phyloP scores from a whole-genome alignment of 2,797 vertebrate species.

The Amblyraja radiata region DNA sequence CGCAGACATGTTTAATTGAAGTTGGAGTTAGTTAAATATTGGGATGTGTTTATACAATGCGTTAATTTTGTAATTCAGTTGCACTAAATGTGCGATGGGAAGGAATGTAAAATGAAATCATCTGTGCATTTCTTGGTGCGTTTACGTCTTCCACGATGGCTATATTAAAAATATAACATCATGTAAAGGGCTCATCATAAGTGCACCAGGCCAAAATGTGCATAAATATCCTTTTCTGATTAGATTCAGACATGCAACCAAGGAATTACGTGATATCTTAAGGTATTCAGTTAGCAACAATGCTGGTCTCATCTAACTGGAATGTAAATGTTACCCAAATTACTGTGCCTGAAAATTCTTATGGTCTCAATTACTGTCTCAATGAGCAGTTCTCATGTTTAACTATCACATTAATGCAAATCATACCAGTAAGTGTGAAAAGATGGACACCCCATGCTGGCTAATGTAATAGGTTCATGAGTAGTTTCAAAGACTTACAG shows the following conservation, averaged over 20 bases:
- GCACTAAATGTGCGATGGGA: neutral
- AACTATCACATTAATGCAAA: conserved; percentile 20
- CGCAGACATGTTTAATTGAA: neutral
- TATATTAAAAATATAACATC: neutral
- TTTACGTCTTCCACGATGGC: neutral
- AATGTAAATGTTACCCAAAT: conserved; percentile 32
- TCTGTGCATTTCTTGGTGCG: neutral
- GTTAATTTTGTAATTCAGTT: neutral
- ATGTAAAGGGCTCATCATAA: neutral
- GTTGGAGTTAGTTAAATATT: conserved; percentile 3
- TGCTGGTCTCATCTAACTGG: neutral
- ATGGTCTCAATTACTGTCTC: conserved; percentile 34
- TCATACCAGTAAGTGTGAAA: neutral
- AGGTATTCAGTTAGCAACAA: conserved; percentile 19
- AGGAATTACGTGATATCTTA: neutral
- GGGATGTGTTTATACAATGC: neutral
- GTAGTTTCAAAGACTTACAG: neutral
- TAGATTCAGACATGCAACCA: neutral
- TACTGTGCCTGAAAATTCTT: conserved; percentile 16
- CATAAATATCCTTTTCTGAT: neutral
- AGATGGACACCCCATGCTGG: neutral
- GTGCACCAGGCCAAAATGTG: neutral
- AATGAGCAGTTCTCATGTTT: conserved; percentile 28
- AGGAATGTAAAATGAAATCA: neutral
- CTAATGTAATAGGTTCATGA: neutral